These are phyloP conservation scores for Galago senegalensis DNA, from an alignment of 2,797 vertebrate species.

Conservation along the genomic window DNA sequence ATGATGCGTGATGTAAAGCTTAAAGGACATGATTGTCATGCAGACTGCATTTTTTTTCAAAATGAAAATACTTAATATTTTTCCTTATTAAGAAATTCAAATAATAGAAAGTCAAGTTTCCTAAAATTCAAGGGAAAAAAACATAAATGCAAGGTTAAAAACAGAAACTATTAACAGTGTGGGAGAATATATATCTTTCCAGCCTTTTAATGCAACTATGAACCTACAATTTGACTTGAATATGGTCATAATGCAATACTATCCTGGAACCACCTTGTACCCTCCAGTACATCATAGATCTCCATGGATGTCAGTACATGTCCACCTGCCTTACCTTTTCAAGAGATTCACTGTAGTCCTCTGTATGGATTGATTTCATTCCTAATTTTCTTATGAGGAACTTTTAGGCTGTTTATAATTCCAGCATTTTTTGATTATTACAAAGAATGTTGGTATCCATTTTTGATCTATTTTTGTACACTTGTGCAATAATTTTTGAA, in stretches of 20 bases:
- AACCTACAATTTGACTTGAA: not conserved
- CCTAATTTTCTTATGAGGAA: not conserved
- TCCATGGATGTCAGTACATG: not conserved
- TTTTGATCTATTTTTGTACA: not conserved
- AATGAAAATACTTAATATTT: conserved; percentile 28
- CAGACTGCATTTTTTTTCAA: not conserved
- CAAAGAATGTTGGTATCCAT: not conserved
- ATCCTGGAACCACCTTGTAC: not conserved
- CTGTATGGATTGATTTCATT: not conserved
- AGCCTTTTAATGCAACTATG: not conserved
- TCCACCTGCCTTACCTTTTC: conserved; percentile 8
- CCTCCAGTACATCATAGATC: not conserved
- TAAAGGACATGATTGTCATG: not conserved
- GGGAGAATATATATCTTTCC: not conserved
- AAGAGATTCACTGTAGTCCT: not conserved
- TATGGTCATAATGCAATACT: not conserved
- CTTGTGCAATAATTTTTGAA: not conserved
- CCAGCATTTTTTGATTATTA: conserved; percentile 29
- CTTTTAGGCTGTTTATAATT: not conserved
- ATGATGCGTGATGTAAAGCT: not conserved
- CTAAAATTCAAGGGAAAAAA: conserved; percentile 19
- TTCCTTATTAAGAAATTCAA: conserved; percentile 22
- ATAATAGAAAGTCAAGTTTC: not conserved
- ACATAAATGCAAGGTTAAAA: not conserved
- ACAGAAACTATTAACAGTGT: not conserved